These are phyloP conservation scores for Palloptera scutellata DNA, from an alignment of 2,888 invertebrate species.

Conservation along the genomic window DNA sequence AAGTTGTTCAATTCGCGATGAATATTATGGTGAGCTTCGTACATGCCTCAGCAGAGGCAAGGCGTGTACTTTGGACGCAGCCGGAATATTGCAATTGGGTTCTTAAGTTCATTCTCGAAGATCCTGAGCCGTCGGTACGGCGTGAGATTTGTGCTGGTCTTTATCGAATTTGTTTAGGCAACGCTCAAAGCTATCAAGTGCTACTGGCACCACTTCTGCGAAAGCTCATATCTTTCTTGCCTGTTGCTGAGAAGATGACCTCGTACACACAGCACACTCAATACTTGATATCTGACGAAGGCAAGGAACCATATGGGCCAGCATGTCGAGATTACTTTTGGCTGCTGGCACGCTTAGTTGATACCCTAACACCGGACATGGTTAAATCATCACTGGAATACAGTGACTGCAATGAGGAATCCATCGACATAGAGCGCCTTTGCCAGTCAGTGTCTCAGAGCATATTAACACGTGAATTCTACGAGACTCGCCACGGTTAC, in stretches of 20 bases:
- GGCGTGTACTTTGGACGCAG: slow-evolving; percentile 78
- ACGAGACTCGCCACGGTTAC: slow-evolving; percentile 82
- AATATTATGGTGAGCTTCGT: slow-evolving; percentile 92
- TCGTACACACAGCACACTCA: slow-evolving; percentile 60
- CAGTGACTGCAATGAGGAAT: slow-evolving; percentile 46
- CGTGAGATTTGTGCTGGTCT: slow-evolving; percentile 91
- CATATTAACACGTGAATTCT: slow-evolving; percentile 79
- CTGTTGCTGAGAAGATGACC: slow-evolving; percentile 86
- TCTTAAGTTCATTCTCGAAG: slow-evolving; percentile 85
- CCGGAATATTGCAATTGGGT: slow-evolving; percentile 82
- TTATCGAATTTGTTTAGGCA: slow-evolving; percentile 86
- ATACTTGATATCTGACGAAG: slow-evolving; percentile 64
- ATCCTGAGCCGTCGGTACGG: slow-evolving; percentile 90
- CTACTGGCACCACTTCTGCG: slow-evolving; percentile 81
- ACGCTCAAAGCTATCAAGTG: slow-evolving; percentile 66
- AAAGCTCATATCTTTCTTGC: slow-evolving; percentile 80
- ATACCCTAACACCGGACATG: slow-evolving; percentile 82
- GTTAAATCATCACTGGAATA: slow-evolving; percentile 72
- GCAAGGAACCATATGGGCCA: slow-evolving; percentile 94
- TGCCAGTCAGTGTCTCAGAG: slow-evolving; percentile 78
- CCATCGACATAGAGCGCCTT: slow-evolving; percentile 74
- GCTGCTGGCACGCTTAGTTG: slow-evolving; percentile 87
- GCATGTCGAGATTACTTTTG: slow-evolving; percentile 95
- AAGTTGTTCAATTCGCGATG: slow-evolving; percentile 92
- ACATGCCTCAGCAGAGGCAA: slow-evolving; percentile 83